Percentiles rank a stretch among this genome's conserved stretches.
Conservation (phyloP, 1,140 invertebrate species). For the Leguminivora glycinivorella region DNA sequence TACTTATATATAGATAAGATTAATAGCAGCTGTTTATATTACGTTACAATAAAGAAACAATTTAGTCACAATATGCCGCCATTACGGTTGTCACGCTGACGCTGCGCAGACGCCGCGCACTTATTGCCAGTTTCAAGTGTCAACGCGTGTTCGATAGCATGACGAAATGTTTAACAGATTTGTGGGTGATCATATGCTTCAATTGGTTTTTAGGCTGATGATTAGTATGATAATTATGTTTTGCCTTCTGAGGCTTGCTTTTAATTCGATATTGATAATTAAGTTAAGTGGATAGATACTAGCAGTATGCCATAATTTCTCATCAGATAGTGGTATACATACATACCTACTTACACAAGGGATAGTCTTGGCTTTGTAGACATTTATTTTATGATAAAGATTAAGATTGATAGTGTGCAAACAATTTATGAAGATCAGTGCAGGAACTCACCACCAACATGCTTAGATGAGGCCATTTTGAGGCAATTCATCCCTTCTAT, state of each 20-base stretch:
- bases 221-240: neutral
- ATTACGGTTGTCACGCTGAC: slow-evolving; percentile 59
- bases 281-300: neutral
- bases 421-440: too few relatives aligned
- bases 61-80: slow-evolving; percentile 33
- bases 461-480: too few relatives aligned
- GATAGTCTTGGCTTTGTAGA: too few relatives aligned
- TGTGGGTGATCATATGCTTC: slow-evolving; percentile 4
- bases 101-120: slow-evolving; percentile 51
- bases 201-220: slow-evolving; percentile 1
- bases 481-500: too few relatives aligned
- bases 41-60: neutral
- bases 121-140: slow-evolving; percentile 20
- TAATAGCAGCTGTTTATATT: too few relatives aligned
- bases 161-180: slow-evolving; percentile 9
- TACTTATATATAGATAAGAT: too few relatives aligned
- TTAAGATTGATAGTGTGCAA: too few relatives aligned
- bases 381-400: too few relatives aligned
- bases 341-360: too few relatives aligned
- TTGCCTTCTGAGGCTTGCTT: neutral
- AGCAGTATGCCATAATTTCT: too few relatives aligned
- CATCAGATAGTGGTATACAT: too few relatives aligned
- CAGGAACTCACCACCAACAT: too few relatives aligned
- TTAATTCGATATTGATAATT: neutral
- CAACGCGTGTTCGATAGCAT: slow-evolving; percentile 17